phyloP scores from a whole-genome alignment of 1,140 invertebrate species.

The Aphidius ervi region DNA sequence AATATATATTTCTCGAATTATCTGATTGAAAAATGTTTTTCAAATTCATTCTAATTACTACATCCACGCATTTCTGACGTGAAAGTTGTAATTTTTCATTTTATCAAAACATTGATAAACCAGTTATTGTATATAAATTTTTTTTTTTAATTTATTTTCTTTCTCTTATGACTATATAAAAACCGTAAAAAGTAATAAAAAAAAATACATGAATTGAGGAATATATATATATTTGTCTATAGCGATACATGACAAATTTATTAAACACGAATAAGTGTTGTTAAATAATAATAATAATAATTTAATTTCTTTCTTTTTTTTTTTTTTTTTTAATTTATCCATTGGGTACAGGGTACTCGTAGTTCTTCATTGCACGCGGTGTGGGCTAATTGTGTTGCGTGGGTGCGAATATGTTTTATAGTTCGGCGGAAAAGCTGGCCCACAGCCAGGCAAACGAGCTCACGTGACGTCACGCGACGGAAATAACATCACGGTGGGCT shows the following conservation, averaged over 20 bases:
- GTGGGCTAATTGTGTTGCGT: conserved; percentile 50
- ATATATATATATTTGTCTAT: no score
- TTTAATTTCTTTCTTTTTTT: no score
- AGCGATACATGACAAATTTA: no score
- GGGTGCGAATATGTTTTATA: conserved; percentile 54
- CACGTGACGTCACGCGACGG: conserved; percentile 52
- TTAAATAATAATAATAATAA: no score
- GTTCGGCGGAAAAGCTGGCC: conserved; percentile 50
- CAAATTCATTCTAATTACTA: neutral
- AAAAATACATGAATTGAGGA: no score
- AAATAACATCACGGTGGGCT: conserved; percentile 47
- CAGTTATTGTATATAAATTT: neutral
- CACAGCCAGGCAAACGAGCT: conserved; percentile 49
- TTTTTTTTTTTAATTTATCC: neutral
- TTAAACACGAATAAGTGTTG: no score
- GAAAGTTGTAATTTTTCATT: no score
- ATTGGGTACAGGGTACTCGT: conserved; percentile 1
- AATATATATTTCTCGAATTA: no score
- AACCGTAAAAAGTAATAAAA: no score
- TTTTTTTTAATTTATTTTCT: no score
- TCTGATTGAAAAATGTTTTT: no score
- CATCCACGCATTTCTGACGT: neutral
- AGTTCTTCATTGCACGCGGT: conserved; percentile 29
- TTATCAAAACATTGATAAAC: neutral
- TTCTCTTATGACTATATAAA: no score